Conservation (phyloP, 2,888 invertebrate species). For the Hymenopus coronatus region DNA sequence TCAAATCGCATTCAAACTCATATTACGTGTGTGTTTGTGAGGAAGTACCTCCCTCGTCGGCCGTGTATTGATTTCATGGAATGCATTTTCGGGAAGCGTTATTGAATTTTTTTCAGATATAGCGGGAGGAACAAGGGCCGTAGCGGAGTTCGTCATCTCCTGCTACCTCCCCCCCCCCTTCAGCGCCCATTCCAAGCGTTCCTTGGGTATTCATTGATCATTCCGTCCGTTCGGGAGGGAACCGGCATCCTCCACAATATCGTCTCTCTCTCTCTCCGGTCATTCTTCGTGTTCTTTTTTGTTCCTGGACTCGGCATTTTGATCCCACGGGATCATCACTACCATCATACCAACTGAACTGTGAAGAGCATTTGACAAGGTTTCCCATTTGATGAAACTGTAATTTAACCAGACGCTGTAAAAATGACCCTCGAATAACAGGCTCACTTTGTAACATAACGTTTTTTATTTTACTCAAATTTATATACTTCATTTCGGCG, state of each 20-base stretch:
- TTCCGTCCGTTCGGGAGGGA: constrained; percentile 9
- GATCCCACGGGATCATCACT: not conserved
- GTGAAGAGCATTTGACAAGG: not conserved
- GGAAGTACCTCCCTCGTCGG: not conserved
- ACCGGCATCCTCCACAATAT: not conserved
- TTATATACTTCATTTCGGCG: too few relatives aligned
- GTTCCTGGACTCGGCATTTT: not conserved
- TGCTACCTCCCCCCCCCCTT: not conserved
- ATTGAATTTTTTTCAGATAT: constrained; percentile 28
- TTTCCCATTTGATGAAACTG: not conserved
- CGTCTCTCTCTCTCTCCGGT: not conserved
- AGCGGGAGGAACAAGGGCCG: not conserved
- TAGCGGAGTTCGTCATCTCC: constrained; percentile 21
- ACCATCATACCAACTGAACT: not conserved
- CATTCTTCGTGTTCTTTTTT: not conserved
- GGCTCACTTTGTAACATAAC: too few relatives aligned
- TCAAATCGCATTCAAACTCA: constrained; percentile 3
- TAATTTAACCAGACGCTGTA: not conserved
- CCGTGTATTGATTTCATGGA: constrained; percentile 31
- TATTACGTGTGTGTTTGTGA: not conserved
- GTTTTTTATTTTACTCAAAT: too few relatives aligned
- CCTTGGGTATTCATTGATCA: constrained; percentile 25
- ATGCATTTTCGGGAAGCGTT: constrained; percentile 23
- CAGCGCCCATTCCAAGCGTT: constrained; percentile 26
- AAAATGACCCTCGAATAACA: too few relatives aligned